phyloP scores from a whole-genome alignment of 2,797 vertebrate species.

The Capromys pilorides region DNA sequence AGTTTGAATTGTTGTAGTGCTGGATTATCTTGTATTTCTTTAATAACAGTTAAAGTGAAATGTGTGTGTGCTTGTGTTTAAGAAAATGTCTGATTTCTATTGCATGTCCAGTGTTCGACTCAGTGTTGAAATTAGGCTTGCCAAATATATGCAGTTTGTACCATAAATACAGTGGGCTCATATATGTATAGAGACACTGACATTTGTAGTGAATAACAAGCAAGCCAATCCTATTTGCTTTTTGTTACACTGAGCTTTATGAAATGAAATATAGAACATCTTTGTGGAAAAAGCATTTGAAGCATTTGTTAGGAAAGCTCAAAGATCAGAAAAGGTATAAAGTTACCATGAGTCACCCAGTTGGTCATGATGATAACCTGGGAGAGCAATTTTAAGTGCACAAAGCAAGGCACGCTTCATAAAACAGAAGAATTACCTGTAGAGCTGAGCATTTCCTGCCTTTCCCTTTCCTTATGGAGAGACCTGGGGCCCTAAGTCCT shows the following conservation, averaged over 20 bases:
- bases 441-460: constrained; percentile 44
- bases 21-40: not conserved
- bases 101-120: not conserved
- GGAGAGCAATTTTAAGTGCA: not conserved
- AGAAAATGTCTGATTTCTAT: not conserved
- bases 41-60: not conserved
- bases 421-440: not conserved
- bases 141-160: not conserved
- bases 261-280: not conserved
- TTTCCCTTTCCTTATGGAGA: not conserved
- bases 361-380: not conserved
- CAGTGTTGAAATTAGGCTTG: constrained; percentile 45
- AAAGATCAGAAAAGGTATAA: not conserved
- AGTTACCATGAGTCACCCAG: not conserved
- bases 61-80: not conserved
- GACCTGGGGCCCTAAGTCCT: constrained; percentile 5
- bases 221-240: not conserved
- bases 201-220: not conserved
- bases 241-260: constrained; percentile 20
- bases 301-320: constrained; percentile 44
- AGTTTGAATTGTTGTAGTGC: constrained; percentile 49
- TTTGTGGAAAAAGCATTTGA: constrained; percentile 28
- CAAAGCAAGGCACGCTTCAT: constrained; percentile 8
- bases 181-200: not conserved
- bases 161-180: not conserved